Base-by-base conservation (phyloP, 2,113 vertebrate genomes). In the Mesitornis unicolor region DNA sequence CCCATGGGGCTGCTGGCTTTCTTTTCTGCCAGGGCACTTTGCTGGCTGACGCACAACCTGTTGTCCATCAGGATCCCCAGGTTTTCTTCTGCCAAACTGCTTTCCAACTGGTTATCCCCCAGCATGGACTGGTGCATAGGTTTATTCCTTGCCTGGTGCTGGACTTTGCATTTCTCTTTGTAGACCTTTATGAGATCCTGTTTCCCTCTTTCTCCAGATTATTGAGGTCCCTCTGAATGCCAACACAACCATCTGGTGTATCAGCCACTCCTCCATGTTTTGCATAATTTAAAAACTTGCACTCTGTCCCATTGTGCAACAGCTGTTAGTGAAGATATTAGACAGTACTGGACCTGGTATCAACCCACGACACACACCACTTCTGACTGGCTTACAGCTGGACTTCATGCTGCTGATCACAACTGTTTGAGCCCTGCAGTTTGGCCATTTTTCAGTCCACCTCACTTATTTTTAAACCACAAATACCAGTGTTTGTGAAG, bases 301-400 rank as follows among this genome's bases (percentile, higher is more conserved):
- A 9, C 21, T 38, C 12, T 15, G 33, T 54, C 21, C 17, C 7
- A 6, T 13, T 68, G 19, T 63, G 36, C 7, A 22, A 28, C n/a
- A n/a, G 42, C 9, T 7, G 4, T 31, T 43, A 74, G n/a, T 36
- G 50, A 64, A 40, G 17, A 31, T 31, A 16, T 16, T 13, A 60
- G 13, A 33, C 13, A 11, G 8, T 43, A 16, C 5, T 19, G 20
- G 25, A 38, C 25, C 10, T 36, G 24, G 4, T 13, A 26, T 29
- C 50, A 47, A 7, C 4, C 9, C 31, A 9, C 40, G 2, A 3
- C 2, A 0, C 33, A 24, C 31, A 45, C 9, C 22, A 17, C 16
- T 12, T 48, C 26, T 59, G 56, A 33, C 38, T 38, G 45, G 8
- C 12, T 9, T 45, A 4, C 12, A 28, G 20, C 14, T 54, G 60